Conservation (phyloP, 2,797 vertebrate species). For the Eurystomus glaucurus region DNA sequence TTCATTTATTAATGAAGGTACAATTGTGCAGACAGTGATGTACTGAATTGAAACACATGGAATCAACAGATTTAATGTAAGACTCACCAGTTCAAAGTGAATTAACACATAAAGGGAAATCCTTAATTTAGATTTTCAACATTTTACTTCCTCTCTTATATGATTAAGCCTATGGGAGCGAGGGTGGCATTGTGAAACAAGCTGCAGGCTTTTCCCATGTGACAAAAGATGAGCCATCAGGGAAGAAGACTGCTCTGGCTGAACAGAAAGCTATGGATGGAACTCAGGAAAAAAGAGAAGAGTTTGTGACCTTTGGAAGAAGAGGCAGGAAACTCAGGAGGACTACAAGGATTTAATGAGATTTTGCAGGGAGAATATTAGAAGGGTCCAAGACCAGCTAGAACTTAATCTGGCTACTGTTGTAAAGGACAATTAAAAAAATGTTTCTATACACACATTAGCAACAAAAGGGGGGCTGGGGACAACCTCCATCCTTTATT, state of each 20-base stretch:
- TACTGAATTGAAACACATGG: neutral
- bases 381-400: neutral
- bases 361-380: neutral
- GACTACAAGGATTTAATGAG: neutral
- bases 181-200: neutral
- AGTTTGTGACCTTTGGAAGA: neutral
- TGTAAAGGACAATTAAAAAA: neutral
- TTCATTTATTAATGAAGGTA: neutral
- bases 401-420: neutral
- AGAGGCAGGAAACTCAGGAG: neutral
- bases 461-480: neutral
- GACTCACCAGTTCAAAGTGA: neutral
- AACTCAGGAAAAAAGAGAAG: neutral
- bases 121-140: neutral
- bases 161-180: neutral
- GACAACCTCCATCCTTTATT: neutral
- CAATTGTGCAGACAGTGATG: neutral
- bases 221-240: neutral
- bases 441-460: neutral
- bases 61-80: constrained; percentile 2
- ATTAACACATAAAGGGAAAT: neutral
- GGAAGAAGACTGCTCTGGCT: neutral
- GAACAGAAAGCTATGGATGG: neutral
- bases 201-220: neutral
- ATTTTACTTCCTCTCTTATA: neutral